Evolutionary conservation across 2,113 vertebrate species (phyloP).

Genomic region (Procapra przewalskii): DNA sequence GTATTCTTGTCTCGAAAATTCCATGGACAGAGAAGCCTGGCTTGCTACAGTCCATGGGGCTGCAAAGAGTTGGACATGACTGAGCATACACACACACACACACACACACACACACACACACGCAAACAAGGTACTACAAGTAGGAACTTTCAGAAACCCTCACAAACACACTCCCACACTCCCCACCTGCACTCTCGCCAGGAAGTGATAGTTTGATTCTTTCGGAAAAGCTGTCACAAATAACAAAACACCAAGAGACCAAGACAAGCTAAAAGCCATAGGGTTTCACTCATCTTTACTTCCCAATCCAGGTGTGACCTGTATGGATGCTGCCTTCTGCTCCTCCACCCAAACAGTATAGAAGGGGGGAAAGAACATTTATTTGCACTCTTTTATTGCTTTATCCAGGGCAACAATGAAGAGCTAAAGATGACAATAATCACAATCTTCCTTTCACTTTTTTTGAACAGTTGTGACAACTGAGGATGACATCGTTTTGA

Average conservation of each 20-base stretch:
- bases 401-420: background rate
- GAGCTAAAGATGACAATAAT: background rate
- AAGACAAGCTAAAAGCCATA: background rate
- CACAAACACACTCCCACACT: background rate
- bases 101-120: background rate
- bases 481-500: background rate
- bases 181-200: background rate
- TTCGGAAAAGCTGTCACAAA: background rate
- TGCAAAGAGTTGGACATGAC: background rate
- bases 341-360: background rate
- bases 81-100: background rate
- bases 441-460: background rate
- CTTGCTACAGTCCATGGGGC: background rate
- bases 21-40: background rate
- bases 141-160: background rate
- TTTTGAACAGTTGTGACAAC: background rate
- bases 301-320: background rate
- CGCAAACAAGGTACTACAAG: background rate
- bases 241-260: background rate
- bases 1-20: background rate
- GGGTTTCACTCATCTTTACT: background rate
- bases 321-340: background rate
- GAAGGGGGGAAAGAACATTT: no score
- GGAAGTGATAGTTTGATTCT: background rate
- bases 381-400: no score